Evolutionary conservation across 2,113 vertebrate genomes (phyloP), one percentile per base, ranked within the genome.

Genomic region (Barbus barbus): DNA sequence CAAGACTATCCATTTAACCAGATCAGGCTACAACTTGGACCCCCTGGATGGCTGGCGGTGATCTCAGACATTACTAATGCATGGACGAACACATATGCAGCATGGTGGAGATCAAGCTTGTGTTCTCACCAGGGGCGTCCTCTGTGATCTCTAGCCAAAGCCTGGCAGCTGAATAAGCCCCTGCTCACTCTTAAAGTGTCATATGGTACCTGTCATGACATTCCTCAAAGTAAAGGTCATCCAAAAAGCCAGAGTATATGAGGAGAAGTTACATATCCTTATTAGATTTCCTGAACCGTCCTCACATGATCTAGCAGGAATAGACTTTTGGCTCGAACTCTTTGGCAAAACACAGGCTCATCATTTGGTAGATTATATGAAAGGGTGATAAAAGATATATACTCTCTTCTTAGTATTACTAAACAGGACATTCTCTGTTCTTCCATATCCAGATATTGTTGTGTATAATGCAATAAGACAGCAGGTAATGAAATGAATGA

Each of bases 31-130:
- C 84, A 75, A 75, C 84, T 78, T 74, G 86, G 84, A 84, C 84
- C 88, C 84, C 86, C 79, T 84, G 86, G 81, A 86, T 79, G 84
- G 81, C 84, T 84, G 83, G 85, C 76, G 48, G 82, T 85, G 83
- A 89, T 87, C 86, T 84, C 84, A 87, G 86, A 84, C 86, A 87
- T 89, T 86, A 89, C 86, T 89, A 87, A 89, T 89, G 69, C 86
- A 89, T 89, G 86, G 79, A 87, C 78, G 82, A 84, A 87, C 85
- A 82, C 88, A 87, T 86, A 86, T 85, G 88, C 82, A 74, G 75
- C 7, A 77, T 36, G 69, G 36, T 84, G 78, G 81, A 87, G 86
- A 81, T 87, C 82, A 83, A 61, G 86, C 74, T 78, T 67, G 63
- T 87, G 74, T 89, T 87, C 85, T 75, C 85, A 85, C 85, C 84